Conservation (phyloP, 2,888 invertebrate genomes). For the Clanis bilineata region DNA sequence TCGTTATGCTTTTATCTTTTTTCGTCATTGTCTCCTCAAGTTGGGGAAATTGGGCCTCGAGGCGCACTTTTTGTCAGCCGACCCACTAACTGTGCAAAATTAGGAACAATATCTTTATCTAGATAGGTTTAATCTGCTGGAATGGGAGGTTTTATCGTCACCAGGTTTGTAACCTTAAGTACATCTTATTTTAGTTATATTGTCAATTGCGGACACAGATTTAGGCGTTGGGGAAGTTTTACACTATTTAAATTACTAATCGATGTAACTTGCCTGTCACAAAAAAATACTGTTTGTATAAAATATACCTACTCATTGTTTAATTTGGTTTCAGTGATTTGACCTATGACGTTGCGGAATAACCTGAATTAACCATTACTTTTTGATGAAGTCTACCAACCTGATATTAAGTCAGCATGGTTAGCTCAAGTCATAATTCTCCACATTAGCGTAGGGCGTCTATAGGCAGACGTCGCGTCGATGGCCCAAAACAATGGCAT, state of each 20-base stretch:
- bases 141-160: not conserved
- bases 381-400: too few relatives aligned
- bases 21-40: constrained; percentile 12
- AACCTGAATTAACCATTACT: too few relatives aligned
- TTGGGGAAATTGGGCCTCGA: constrained; percentile 12
- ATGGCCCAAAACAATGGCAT: too few relatives aligned
- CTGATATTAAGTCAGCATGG: too few relatives aligned
- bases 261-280: not conserved
- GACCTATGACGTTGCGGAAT: too few relatives aligned
- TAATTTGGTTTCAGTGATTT: too few relatives aligned
- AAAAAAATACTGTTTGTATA: not conserved
- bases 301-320: too few relatives aligned
- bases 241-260: not conserved
- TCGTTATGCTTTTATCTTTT: constrained; percentile 26
- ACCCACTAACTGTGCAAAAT: not conserved
- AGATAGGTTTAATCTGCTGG: not conserved
- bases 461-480: too few relatives aligned
- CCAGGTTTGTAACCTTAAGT: not conserved
- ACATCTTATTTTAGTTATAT: not conserved
- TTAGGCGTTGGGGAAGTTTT: not conserved
- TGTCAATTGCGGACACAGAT: not conserved
- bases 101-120: not conserved
- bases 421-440: too few relatives aligned
- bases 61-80: constrained; percentile 5
- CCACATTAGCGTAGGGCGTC: too few relatives aligned